Base-by-base conservation (phyloP, 2,888 invertebrate genomes). In the Neoscelio sp. region DNA sequence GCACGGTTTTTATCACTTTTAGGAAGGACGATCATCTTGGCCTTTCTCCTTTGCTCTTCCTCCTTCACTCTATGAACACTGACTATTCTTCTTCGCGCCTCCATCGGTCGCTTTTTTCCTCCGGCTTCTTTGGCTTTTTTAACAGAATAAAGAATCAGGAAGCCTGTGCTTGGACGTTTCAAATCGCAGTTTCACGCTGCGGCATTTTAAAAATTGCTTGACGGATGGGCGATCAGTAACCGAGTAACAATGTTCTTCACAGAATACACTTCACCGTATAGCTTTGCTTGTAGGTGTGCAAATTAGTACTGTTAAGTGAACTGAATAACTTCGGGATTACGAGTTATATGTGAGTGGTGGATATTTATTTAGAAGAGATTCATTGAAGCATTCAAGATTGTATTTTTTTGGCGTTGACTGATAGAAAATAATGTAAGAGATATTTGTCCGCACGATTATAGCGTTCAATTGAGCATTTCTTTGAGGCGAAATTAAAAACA, bases 111-210 rank as follows among this genome's bases (percentile, higher is more conserved):
- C 75, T 80, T 83, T 83, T 82, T 84, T 78, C 70, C 75, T 65
- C 54, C 30, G 20, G 10, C 15, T 67, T 44, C 58, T 70, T 74
- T 38, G 44, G 35, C 62, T 67, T 73, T 71, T 58, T 56, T 28
- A 54, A 50, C 64, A 42, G 38, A 38, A 70, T 71, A 75, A 67
- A 76, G 73, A 68, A 60, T 70, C 73, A 74, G 76, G 80, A 79
- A 83, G 82, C 82, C 78, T 81, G 81, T 71, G 77, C 77, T 64
- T 56, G 73, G 73, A 78, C 80, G 82, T 82, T 82, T 82, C 83
- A 71, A 84, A 84, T 84, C 80, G 73, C 73, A 79, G 77, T 81
- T 81, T 81, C 81, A 81, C 81, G 81, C 73, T 76, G 78, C 68
- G 78, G 75, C 54, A 67, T 75, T 80, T 73, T 74, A 80, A 80